These are phyloP conservation scores for Steatocranus sp. DNA, from an alignment of 2,797 vertebrate species.

Conservation along the genomic window DNA sequence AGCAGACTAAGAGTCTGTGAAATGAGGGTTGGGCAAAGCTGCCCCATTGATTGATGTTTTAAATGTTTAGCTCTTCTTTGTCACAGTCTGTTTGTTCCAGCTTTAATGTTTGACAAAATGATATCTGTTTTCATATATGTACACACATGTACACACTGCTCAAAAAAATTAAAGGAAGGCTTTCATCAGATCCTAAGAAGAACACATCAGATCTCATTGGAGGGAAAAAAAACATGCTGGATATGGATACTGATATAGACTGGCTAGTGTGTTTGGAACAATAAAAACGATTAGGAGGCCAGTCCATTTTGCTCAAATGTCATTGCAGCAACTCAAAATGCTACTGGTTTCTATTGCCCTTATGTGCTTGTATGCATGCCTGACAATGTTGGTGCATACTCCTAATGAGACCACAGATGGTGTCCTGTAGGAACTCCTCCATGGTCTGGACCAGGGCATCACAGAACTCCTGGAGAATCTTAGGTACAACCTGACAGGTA, in stretches of 20 bases:
- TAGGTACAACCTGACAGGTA: neutral
- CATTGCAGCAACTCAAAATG: neutral
- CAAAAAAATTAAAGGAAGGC: neutral
- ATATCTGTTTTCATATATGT: neutral
- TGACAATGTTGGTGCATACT: fast-evolving
- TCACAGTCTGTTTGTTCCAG: neutral
- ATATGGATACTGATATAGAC: neutral
- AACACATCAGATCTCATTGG: neutral
- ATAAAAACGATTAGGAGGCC: neutral
- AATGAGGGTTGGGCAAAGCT: neutral
- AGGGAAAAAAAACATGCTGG: neutral
- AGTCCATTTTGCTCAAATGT: neutral
- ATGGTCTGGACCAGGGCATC: neutral
- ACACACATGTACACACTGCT: neutral
- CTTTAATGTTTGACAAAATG: neutral
- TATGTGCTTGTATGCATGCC: neutral
- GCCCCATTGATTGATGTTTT: neutral
- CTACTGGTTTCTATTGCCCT: neutral
- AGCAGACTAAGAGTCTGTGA: neutral
- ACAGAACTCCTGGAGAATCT: neutral
- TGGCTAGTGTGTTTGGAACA: neutral
- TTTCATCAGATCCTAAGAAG: neutral
- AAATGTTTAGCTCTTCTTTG: neutral
- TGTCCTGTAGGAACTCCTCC: neutral
- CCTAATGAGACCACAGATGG: neutral